phyloP scores from a whole-genome alignment of 64 coral and sea anemone species.

The Exaiptasia diaphana region DNA sequence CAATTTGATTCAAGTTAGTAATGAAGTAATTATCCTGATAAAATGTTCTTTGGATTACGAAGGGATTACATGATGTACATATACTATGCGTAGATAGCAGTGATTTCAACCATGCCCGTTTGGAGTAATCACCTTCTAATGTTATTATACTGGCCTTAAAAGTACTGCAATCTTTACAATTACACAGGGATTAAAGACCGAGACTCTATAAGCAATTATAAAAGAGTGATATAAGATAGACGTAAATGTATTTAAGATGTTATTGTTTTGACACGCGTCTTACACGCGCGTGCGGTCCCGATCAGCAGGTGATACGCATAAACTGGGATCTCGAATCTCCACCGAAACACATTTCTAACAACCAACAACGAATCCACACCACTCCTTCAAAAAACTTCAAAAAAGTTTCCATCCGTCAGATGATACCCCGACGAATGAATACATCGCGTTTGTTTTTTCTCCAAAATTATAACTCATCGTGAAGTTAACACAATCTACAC shows the following conservation, averaged over 20 bases:
- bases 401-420: not conserved
- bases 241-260: constrained; percentile 76
- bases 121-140: no score
- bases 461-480: not conserved
- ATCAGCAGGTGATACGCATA: constrained; percentile 65
- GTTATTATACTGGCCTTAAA: no score
- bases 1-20: no score
- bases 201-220: constrained; percentile 79
- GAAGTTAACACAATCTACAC: constrained; percentile 78
- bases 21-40: no score
- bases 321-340: not conserved
- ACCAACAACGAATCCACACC: not conserved
- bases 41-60: no score
- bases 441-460: not conserved
- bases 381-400: not conserved
- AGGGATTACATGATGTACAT: no score
- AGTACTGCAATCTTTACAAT: constrained; percentile 67
- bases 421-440: not conserved
- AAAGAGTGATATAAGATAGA: constrained; percentile 63
- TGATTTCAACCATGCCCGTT: no score
- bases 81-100: no score
- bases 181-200: constrained; percentile 67
- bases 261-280: constrained; percentile 83
- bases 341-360: not conserved
- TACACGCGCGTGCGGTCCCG: constrained; percentile 56